Conservation (phyloP, 2,888 invertebrate species). For the Melipona beecheii region DNA sequence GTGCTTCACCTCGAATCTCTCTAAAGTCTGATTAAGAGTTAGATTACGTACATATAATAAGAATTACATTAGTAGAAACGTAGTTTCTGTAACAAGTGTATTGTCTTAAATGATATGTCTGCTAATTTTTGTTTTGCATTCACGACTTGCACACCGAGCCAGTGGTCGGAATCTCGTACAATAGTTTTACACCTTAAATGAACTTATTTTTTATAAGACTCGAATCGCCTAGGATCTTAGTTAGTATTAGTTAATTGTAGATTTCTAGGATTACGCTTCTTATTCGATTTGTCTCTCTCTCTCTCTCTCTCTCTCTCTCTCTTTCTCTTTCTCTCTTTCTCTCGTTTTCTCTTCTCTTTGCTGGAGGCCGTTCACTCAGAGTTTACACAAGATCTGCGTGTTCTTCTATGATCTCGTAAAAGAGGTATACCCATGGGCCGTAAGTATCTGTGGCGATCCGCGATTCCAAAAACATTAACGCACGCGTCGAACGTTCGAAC, state of each 20-base stretch:
- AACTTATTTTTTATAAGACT: conserved; percentile 75
- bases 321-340: not conserved
- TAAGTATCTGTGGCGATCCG: conserved; percentile 2
- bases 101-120: conserved; percentile 84
- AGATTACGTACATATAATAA: conserved; percentile 76
- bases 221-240: conserved; percentile 72
- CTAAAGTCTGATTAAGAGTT: conserved; percentile 73
- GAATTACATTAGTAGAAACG: conserved; percentile 82
- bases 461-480: conserved; percentile 17
- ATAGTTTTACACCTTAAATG: conserved; percentile 78
- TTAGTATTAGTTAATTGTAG: conserved; percentile 65
- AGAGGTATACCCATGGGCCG: conserved; percentile 67
- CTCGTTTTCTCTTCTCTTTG: not conserved
- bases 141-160: conserved; percentile 70
- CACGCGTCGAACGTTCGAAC: conserved; percentile 3
- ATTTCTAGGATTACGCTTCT: conserved; percentile 58
- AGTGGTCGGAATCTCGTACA: conserved; percentile 74
- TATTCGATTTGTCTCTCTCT: not conserved
- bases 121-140: conserved; percentile 80
- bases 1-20: conserved; percentile 58
- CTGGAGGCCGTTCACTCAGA: conserved; percentile 78
- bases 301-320: not conserved
- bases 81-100: conserved; percentile 83
- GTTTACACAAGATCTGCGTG: conserved; percentile 67
- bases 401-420: conserved; percentile 62